Evolutionary conservation across 2,113 vertebrate species (phyloP).

Genomic region (Pelobates fuscus): DNA sequence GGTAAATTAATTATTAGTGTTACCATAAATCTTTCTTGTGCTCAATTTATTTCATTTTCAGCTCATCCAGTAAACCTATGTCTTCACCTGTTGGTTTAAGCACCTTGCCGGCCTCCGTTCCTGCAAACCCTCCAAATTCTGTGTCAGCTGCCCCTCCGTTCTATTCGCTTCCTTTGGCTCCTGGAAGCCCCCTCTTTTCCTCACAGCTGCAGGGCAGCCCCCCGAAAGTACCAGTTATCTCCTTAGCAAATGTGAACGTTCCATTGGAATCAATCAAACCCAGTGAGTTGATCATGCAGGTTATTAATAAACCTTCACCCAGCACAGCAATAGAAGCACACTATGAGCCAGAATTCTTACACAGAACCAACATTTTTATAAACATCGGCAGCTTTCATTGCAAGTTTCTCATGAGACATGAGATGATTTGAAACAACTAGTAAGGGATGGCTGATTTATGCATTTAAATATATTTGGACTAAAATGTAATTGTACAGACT

Average conservation of each 20-base stretch:
- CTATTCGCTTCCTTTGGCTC: slow-evolving; percentile 49
- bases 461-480: no score
- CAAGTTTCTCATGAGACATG: no score
- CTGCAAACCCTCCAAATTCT: slow-evolving; percentile 52
- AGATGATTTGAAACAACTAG: no score
- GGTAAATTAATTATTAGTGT: no score
- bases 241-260: slow-evolving; percentile 82
- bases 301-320: no score
- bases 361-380: no score
- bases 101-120: slow-evolving; percentile 49
- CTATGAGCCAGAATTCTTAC: no score
- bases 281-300: slow-evolving; percentile 73
- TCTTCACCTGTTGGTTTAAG: slow-evolving; percentile 57
- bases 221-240: slow-evolving; percentile 70
- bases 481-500: no score
- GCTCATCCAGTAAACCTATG: slow-evolving; percentile 56
- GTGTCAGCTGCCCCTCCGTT: slow-evolving; percentile 47
- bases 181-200: slow-evolving; percentile 77
- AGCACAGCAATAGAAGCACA: no score
- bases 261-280: slow-evolving; percentile 89
- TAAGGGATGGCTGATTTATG: no score
- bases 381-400: no score
- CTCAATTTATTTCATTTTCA: slow-evolving; percentile 54
- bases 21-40: no score
- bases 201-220: slow-evolving; percentile 74